Conservation (phyloP, 2,797 vertebrate genomes). For the Pristis pectinata region DNA sequence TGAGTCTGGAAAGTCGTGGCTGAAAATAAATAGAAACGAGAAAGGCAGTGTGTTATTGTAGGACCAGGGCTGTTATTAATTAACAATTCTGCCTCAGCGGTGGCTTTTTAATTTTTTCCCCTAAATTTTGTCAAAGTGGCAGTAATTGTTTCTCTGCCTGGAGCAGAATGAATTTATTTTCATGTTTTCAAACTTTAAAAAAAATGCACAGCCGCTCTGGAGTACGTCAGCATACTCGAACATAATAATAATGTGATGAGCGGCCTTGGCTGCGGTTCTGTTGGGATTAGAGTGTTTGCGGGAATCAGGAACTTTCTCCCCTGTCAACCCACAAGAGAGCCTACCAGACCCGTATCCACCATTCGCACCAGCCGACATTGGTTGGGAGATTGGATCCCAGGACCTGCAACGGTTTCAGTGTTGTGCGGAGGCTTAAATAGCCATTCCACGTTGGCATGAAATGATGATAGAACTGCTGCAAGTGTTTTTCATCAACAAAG, state of each 20-base stretch:
- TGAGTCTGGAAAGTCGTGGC: neutral
- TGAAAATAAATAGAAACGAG: slow-evolving; percentile 20
- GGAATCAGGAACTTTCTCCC: neutral
- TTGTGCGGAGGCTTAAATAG: too few relatives aligned
- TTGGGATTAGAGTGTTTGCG: neutral
- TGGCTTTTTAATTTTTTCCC: neutral
- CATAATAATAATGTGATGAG: neutral
- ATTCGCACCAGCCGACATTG: neutral
- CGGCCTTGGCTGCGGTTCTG: neutral
- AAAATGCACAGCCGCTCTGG: neutral
- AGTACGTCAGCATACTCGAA: neutral
- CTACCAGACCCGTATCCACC: neutral
- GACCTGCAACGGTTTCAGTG: neutral
- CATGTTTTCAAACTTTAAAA: slow-evolving; percentile 18
- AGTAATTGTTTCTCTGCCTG: slow-evolving; percentile 33
- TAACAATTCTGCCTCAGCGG: slow-evolving; percentile 35
- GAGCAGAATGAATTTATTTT: neutral
- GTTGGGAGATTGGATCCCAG: neutral
- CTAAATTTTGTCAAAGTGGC: slow-evolving; percentile 22
- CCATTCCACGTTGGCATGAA: neutral
- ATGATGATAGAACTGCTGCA: too few relatives aligned
- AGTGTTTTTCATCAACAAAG: too few relatives aligned
- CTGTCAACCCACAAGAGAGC: neutral
- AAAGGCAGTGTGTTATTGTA: slow-evolving; percentile 22
- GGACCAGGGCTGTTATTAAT: slow-evolving; percentile 20